Evolutionary conservation across 2,888 invertebrate genomes (phyloP).

Genomic region (Hecatera dysodea): DNA sequence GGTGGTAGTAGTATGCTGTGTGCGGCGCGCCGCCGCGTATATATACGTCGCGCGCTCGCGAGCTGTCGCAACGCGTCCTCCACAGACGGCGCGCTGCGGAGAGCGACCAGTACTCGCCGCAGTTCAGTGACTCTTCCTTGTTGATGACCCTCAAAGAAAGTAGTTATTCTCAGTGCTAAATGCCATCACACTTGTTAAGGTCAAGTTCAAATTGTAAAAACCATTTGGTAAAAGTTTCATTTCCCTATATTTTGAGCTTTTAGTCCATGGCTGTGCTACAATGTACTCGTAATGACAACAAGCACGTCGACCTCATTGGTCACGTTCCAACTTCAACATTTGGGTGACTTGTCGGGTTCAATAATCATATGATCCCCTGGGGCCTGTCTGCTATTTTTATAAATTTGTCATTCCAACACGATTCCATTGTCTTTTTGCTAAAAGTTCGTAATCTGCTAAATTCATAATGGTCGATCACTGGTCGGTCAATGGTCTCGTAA

Average conservation of each 20-base stretch:
- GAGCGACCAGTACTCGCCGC: background rate
- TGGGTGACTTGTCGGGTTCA: background rate
- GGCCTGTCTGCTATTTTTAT: too few species aligned
- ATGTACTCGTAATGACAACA: background rate
- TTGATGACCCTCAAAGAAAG: background rate
- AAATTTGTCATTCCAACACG: too few species aligned
- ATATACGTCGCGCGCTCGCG: conserved; percentile 33
- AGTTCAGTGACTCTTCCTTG: background rate
- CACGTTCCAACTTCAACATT: background rate
- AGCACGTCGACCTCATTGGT: background rate
- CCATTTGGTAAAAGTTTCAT: background rate
- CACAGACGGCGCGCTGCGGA: background rate
- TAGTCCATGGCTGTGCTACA: background rate
- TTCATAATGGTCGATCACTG: too few species aligned
- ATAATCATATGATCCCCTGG: too few species aligned
- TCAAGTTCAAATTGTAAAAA: too few species aligned
- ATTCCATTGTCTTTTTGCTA: too few species aligned
- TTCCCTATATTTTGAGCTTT: background rate
- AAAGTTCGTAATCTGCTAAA: too few species aligned
- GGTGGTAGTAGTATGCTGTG: conserved; percentile 34
- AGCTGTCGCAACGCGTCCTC: conserved; percentile 33
- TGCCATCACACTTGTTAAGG: background rate
- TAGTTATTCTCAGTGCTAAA: background rate
- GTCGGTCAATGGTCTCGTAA: too few species aligned
- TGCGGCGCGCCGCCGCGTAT: conserved; percentile 15